phyloP scores from a whole-genome alignment of 1,140 invertebrate genomes.

The Saxidomus purpurata region DNA sequence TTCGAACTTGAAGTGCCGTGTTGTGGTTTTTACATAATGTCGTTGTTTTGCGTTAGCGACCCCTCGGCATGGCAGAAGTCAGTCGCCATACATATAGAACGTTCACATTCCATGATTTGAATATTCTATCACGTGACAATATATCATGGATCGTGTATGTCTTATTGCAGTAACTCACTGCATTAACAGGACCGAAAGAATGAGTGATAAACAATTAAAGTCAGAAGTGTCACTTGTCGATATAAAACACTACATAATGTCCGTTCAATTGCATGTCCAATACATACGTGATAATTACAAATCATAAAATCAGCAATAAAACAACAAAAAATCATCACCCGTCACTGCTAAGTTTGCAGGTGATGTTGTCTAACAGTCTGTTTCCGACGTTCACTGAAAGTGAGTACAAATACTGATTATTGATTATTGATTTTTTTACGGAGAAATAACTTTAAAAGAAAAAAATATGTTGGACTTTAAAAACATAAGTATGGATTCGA shows the following conservation, averaged over 20 bases:
- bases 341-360: neutral
- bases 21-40: no score
- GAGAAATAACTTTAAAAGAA: no score
- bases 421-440: no score
- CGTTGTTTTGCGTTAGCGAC: no score
- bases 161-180: neutral
- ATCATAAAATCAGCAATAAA: constrained; percentile 27
- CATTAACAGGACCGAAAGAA: neutral
- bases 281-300: constrained; percentile 20
- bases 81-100: no score
- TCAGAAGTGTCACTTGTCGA: constrained; percentile 16
- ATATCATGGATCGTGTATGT: no score
- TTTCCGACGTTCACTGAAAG: neutral
- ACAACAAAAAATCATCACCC: neutral
- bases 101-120: no score
- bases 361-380: neutral
- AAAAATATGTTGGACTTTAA: no score
- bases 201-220: neutral
- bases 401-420: neutral
- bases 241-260: constrained; percentile 13
- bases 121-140: no score
- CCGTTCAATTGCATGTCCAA: constrained; percentile 10
- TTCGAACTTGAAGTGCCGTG: no score
- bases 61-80: no score
- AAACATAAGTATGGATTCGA: no score